phyloP scores from a whole-genome alignment of 2,888 invertebrate genomes.

The Gymnoscelis rufifasciata region DNA sequence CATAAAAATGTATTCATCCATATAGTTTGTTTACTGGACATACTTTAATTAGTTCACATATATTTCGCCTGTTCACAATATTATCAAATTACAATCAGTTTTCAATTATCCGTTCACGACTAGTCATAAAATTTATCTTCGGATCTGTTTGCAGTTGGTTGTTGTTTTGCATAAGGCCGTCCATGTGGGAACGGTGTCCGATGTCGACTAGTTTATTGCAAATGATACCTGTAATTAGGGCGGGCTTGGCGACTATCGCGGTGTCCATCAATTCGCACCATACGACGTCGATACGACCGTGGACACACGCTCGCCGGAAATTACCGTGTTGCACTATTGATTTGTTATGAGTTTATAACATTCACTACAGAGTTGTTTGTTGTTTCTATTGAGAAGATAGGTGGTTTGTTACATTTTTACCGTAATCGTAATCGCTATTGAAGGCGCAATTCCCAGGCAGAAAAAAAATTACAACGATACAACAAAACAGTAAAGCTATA shows the following conservation, averaged over 20 bases:
- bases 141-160: conserved; percentile 18
- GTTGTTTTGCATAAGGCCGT: conserved; percentile 28
- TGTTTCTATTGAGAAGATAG: no score
- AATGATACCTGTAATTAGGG: conserved; percentile 73
- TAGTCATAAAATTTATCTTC: conserved; percentile 18
- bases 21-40: no score
- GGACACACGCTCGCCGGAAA: conserved; percentile 55
- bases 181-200: conserved; percentile 34
- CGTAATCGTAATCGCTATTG: no score
- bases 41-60: no score
- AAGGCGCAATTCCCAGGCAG: no score
- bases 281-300: conserved; percentile 32
- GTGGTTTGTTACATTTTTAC: no score
- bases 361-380: no score
- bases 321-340: conserved; percentile 58
- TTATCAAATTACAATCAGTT: background rate
- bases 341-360: no score
- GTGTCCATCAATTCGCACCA: conserved; percentile 61
- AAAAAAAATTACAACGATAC: no score
- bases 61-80: background rate
- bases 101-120: conserved; percentile 7
- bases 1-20: no score
- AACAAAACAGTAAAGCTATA: conserved; percentile 25
- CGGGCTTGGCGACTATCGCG: conserved; percentile 48
- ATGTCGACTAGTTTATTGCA: conserved; percentile 62